Conservation (phyloP, 2,113 vertebrate species). For the Lates calcarifer region DNA sequence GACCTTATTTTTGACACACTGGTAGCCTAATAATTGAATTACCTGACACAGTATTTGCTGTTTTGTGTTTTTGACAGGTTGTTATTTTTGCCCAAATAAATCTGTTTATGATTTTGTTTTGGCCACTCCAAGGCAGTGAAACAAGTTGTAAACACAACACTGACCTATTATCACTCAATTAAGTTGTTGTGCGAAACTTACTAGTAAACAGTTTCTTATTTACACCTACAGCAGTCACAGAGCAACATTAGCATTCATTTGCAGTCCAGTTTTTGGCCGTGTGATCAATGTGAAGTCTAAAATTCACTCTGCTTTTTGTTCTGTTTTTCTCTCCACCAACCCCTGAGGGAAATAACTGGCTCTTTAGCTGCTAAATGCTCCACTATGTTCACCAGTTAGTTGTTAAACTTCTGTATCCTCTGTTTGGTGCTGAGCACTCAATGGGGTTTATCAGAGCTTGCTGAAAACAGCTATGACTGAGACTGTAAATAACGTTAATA, state of each 20-base stretch:
- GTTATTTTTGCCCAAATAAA: background rate
- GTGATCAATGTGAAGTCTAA: background rate
- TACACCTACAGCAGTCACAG: background rate
- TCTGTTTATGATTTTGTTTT: background rate
- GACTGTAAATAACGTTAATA: too few relatives aligned
- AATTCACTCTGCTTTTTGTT: background rate
- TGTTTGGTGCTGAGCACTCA: background rate
- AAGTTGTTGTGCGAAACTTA: background rate
- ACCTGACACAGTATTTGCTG: background rate
- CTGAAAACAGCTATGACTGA: too few relatives aligned
- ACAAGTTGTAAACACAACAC: background rate
- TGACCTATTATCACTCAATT: background rate
- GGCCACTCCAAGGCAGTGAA: background rate
- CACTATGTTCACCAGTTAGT: background rate
- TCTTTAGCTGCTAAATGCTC: background rate
- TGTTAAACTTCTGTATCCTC: background rate
- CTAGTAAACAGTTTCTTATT: background rate
- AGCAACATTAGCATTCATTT: background rate
- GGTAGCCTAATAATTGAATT: background rate
- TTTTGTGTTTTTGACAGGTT: background rate
- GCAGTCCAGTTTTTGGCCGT: background rate
- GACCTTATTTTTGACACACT: background rate
- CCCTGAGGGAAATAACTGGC: conserved; percentile 6
- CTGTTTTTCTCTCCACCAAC: background rate
- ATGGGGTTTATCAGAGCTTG: too few relatives aligned